phyloP scores from a whole-genome alignment of 30 jellyfish, hydroid and myxozoan genomes.

The Turritopsis dohrnii region DNA sequence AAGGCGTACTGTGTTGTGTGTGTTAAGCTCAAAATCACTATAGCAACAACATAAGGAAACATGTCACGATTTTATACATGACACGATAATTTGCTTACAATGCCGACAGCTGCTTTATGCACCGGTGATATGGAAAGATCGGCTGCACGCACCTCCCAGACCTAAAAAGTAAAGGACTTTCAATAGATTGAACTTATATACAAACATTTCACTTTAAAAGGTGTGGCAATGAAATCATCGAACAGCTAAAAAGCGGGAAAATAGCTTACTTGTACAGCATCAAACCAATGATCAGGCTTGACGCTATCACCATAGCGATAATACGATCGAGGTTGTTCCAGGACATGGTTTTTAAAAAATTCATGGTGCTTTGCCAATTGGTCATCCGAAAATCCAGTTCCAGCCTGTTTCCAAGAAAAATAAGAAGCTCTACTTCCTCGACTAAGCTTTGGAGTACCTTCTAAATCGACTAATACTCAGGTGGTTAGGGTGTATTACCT shows the following conservation, averaged over 20 bases:
- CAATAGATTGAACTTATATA: background rate
- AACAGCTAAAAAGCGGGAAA: too few species aligned
- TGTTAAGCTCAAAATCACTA: too few species aligned
- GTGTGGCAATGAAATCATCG: too few species aligned
- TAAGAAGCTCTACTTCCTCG: background rate
- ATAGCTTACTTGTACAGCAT: conserved; percentile 78
- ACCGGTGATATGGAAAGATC: conserved; percentile 92
- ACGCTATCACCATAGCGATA: conserved; percentile 82
- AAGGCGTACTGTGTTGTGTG: too few species aligned
- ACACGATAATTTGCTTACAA: conserved; percentile 58
- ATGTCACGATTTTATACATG: too few species aligned
- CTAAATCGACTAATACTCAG: too few species aligned
- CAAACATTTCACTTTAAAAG: too few species aligned
- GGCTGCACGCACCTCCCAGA: conserved; percentile 99
- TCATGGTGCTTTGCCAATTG: conserved; percentile 70
- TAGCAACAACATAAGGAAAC: too few species aligned
- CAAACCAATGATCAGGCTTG: conserved; percentile 97
- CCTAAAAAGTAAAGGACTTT: conserved; percentile 31
- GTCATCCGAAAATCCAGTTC: conserved; percentile 95
- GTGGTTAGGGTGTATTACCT: too few species aligned
- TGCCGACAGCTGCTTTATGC: conserved; percentile 91
- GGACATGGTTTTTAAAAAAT: conserved; percentile 72
- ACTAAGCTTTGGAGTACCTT: too few species aligned
- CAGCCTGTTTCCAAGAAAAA: conserved; percentile 46
- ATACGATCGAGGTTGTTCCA: conserved; percentile 90